Percentiles rank a stretch among this genome's conserved stretches.
Conservation (phyloP, 2,797 vertebrate genomes). For the Betta splendens region DNA sequence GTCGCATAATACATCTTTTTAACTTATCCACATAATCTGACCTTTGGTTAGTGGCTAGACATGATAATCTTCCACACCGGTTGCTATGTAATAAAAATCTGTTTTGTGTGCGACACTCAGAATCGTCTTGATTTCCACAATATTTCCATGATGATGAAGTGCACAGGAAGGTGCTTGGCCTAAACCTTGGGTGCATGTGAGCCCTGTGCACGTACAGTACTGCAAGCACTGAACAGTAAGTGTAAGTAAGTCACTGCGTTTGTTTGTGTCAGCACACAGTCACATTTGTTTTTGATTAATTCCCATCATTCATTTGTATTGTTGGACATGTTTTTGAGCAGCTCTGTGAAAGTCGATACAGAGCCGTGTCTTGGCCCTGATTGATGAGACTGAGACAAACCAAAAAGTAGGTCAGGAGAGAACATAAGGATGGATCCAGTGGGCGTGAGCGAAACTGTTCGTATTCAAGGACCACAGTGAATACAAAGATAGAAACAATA, state of each 20-base stretch:
- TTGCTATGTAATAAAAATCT: background rate
- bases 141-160: background rate
- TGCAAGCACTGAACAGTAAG: too few species aligned
- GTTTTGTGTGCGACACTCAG: too few species aligned
- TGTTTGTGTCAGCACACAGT: slow-evolving; percentile 4
- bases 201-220: slow-evolving; percentile 4
- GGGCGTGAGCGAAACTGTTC: background rate
- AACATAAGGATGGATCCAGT: slow-evolving; percentile 2
- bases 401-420: slow-evolving; percentile 33
- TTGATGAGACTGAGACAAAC: slow-evolving; percentile 34
- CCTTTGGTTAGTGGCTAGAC: slow-evolving; percentile 30
- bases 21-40: slow-evolving; percentile 29
- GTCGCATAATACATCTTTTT: slow-evolving; percentile 16
- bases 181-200: background rate
- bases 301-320: slow-evolving; percentile 24
- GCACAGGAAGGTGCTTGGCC: background rate
- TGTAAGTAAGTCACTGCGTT: slow-evolving; percentile 7
- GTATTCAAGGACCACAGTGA: too few species aligned
- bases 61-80: slow-evolving; percentile 11
- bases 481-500: too few species aligned
- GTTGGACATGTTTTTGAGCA: slow-evolving; percentile 32
- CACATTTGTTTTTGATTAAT: slow-evolving; percentile 30
- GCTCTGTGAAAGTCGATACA: slow-evolving; percentile 53
- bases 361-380: slow-evolving; percentile 31
- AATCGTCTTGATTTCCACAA: too few species aligned